These are phyloP conservation scores for Leptinotarsa juncta DNA, from an alignment of 2,888 invertebrate genomes.

Conservation along the genomic window DNA sequence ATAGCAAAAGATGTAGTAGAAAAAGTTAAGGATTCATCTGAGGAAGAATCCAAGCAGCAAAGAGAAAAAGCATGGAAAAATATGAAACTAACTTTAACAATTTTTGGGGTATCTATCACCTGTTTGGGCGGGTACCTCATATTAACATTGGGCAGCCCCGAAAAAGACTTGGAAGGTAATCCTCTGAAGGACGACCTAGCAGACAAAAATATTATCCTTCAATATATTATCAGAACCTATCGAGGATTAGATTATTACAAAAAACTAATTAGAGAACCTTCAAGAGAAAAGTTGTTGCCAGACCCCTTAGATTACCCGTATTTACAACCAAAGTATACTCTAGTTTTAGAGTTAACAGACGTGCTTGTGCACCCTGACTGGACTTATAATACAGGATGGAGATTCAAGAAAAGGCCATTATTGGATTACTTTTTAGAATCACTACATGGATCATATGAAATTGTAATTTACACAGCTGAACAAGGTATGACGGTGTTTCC, in stretches of 20 bases:
- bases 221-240: constrained; percentile 76
- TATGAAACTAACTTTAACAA: constrained; percentile 60
- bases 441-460: constrained; percentile 80
- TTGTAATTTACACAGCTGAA: constrained; percentile 96
- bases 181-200: constrained; percentile 81
- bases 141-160: constrained; percentile 80
- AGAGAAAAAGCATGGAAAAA: constrained; percentile 60
- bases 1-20: constrained; percentile 50
- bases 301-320: constrained; percentile 93
- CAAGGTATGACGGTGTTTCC: constrained; percentile 96
- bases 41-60: constrained; percentile 55
- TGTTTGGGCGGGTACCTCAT: constrained; percentile 72
- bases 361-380: constrained; percentile 97
- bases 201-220: constrained; percentile 73
- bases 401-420: constrained; percentile 96
- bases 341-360: constrained; percentile 95
- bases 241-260: constrained; percentile 61
- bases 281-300: constrained; percentile 91
- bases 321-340: constrained; percentile 95
- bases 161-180: constrained; percentile 78
- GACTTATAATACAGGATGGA: constrained; percentile 98
- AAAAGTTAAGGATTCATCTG: constrained; percentile 44
- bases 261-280: constrained; percentile 90
- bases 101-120: constrained; percentile 73
- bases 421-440: constrained; percentile 92